Base-by-base conservation (phyloP, 2,888 invertebrate species). In the Andrena bucephala region DNA sequence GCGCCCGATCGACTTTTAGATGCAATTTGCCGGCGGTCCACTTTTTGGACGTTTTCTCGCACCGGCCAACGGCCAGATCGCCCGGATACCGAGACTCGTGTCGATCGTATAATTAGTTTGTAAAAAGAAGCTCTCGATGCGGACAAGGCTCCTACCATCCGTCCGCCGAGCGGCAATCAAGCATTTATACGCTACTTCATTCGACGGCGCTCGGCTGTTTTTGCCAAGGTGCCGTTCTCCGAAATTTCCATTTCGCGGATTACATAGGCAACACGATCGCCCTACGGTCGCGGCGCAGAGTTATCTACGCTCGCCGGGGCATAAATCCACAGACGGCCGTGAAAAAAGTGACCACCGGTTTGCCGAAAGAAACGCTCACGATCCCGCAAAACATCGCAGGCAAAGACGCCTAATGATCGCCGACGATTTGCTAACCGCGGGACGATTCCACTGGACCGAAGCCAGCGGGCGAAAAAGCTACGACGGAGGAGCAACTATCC, bases 61-160 rank as follows among this genome's bases (percentile, higher is more conserved):
- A 7, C 6, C n/a, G 73, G 31, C 33, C 77, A 27, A 27, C n/a
- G 4, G 20, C 66, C 5, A 33, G 81, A 76, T 71, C 42, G 57
- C 59, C 33, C 81, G 69, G 63, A 67, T 77, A 77, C 66, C 69
- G 52, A 63, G 54, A 69, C 63, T 52, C 68, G 69, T 69, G 68
- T 52, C 69, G 82, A 62, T 83, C 82, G 82, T 83, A 77, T 83
- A 83, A 82, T 82, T 82, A 83, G 77, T 65, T 59, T 73, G 69
- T 67, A 70, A 73, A 77, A 66, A 66, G 60, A 72, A 69, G 42
- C 69, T 48, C 54, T n/a, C 31, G n/a, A 52, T 33, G 52, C 42
- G 48, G 10, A 20, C 27, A 0, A 71, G 50, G 29, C 52, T 62
- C 27, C 50, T 42, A 29, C 31, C 50, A 24, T 67, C 50, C 31